Evolutionary conservation across 2,888 invertebrate genomes (phyloP).

Genomic region (Iselma pallidipennis): DNA sequence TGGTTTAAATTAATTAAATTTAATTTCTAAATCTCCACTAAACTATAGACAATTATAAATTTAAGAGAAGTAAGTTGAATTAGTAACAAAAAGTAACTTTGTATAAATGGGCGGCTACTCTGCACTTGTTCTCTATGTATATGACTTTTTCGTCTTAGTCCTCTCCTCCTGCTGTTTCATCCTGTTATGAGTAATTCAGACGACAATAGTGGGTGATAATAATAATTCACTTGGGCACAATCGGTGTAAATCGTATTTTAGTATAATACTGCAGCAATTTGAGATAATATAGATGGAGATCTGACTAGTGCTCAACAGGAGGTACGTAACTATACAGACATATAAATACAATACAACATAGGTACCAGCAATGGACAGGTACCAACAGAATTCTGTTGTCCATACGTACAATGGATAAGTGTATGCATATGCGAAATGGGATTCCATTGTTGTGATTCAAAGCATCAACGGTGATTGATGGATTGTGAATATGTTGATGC

Average conservation of each 20-base stretch:
- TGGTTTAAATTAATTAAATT: background rate
- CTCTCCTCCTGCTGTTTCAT: too few relatives aligned
- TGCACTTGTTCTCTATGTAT: too few relatives aligned
- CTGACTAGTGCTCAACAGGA: conserved; percentile 18
- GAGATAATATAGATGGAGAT: conserved; percentile 24
- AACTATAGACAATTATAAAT: too few relatives aligned
- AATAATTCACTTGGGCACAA: conserved; percentile 4
- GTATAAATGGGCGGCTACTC: too few relatives aligned
- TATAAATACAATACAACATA: background rate
- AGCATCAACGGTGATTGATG: conserved; percentile 24
- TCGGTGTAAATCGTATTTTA: conserved; percentile 17
- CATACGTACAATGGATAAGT: conserved; percentile 21
- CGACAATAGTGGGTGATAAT: background rate
- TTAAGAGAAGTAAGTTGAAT: too few relatives aligned
- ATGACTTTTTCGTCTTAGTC: too few relatives aligned
- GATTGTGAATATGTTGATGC: conserved; percentile 13
- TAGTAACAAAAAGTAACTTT: too few relatives aligned
- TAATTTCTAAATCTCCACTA: background rate
- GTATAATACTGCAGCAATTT: conserved; percentile 25
- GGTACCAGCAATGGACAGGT: conserved; percentile 18
- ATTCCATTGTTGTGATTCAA: conserved; percentile 27
- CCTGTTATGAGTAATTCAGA: background rate
- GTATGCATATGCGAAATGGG: conserved; percentile 29
- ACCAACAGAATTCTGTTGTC: conserved; percentile 25
- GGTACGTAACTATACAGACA: background rate